Conservation (phyloP, 2,113 vertebrate genomes). For the Oceanites oceanicus region DNA sequence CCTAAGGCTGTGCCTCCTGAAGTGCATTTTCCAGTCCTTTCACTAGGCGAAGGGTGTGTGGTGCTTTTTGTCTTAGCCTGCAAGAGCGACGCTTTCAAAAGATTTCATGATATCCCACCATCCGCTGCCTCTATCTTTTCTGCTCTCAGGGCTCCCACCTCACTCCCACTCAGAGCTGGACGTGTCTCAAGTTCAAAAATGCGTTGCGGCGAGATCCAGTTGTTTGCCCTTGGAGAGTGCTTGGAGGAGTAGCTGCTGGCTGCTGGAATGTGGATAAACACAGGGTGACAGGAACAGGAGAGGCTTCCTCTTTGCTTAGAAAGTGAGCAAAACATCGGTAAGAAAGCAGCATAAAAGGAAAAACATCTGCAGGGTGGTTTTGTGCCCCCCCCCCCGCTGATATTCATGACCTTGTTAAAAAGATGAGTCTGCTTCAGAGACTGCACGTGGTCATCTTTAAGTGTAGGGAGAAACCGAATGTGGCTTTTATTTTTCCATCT, state of each 20-base stretch:
- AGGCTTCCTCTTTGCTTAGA: conserved; percentile 76
- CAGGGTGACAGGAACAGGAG: conserved; percentile 60
- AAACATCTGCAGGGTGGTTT: conserved; percentile 58
- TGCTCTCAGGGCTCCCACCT: conserved; percentile 6
- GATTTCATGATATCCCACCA: neutral
- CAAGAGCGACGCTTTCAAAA: neutral
- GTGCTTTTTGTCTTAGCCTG: conserved; percentile 26
- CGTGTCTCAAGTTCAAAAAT: neutral
- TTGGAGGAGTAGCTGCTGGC: conserved; percentile 34
- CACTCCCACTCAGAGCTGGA: neutral
- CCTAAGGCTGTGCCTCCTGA: neutral
- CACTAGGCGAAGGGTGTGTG: neutral
- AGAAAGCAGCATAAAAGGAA: conserved; percentile 37
- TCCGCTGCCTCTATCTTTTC: neutral
- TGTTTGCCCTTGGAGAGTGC: conserved; percentile 49
- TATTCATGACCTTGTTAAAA: conserved; percentile 47
- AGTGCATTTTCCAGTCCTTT: conserved; percentile 45
- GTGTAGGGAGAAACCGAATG: neutral
- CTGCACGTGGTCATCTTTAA: conserved; percentile 37
- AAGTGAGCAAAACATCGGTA: conserved; percentile 71
- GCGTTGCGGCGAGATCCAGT: neutral
- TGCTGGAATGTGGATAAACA: conserved; percentile 67
- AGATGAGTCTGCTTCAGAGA: conserved; percentile 11
- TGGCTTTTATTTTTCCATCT: conserved; percentile 56
- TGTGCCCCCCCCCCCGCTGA: neutral